Conservation (phyloP, 2,888 invertebrate species). For the Pollenia labialis region DNA sequence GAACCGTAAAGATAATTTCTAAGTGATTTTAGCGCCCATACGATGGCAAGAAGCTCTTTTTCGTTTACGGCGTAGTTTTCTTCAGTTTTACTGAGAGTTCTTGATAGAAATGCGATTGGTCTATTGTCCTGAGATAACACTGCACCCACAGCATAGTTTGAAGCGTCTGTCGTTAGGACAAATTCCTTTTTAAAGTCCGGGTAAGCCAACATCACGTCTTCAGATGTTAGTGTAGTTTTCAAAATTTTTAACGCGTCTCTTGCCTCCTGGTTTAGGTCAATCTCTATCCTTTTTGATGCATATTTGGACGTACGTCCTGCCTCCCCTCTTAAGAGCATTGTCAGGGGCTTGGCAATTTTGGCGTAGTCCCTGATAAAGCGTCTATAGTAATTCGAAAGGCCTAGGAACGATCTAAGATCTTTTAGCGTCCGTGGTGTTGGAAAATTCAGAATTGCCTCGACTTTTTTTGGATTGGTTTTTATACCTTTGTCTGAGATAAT, state of each 20-base stretch:
- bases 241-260: not conserved
- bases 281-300: not conserved
- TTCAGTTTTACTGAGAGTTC: conserved; percentile 47
- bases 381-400: not conserved
- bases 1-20: conserved; percentile 66
- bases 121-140: conserved; percentile 59
- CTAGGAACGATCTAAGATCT: too few species aligned
- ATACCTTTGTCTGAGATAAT: conserved; percentile 3
- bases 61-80: conserved; percentile 58
- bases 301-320: conserved; percentile 14
- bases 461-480: too few species aligned
- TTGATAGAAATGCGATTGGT: conserved; percentile 55
- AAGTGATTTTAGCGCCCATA: conserved; percentile 49
- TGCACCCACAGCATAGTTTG: conserved; percentile 60
- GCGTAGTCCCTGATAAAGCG: not conserved
- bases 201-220: not conserved
- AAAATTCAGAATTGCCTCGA: too few species aligned
- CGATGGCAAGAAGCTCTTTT: conserved; percentile 26
- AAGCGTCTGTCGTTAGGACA: conserved; percentile 59
- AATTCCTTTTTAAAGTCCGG: conserved; percentile 40
- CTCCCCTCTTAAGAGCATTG: conserved; percentile 16
- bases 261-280: conserved; percentile 4
- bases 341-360: too few species aligned
- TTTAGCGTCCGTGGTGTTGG: not conserved
- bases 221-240: too few species aligned